Evolutionary conservation across 92 coral and sea anemone genomes (phyloP).

Genomic region (Hydrozoanthus gracilis): DNA sequence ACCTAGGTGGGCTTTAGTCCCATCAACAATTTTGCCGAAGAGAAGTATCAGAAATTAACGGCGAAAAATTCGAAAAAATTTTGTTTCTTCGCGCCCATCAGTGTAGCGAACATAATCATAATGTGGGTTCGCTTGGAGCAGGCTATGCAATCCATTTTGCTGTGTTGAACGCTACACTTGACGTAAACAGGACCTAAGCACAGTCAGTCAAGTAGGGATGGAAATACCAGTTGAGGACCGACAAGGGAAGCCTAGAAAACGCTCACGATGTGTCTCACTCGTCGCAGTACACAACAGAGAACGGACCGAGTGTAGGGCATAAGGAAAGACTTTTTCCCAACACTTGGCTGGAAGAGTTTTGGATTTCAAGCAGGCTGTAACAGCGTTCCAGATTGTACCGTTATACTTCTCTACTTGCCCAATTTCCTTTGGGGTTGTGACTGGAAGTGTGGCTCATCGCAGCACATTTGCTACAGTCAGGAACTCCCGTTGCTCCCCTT

Average conservation of each 20-base stretch:
- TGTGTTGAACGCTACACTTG: too few species aligned
- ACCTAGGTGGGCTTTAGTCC: too few species aligned
- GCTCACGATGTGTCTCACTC: not conserved
- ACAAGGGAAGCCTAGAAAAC: not conserved
- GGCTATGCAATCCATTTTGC: too few species aligned
- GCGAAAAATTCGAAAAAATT: too few species aligned
- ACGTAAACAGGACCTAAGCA: too few species aligned
- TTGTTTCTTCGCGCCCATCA: too few species aligned
- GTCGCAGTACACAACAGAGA: not conserved
- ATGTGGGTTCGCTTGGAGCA: too few species aligned
- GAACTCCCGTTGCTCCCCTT: slow-evolving; percentile 8
- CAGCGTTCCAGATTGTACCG: slow-evolving; percentile 38
- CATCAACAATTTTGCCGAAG: too few species aligned
- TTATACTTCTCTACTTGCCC: slow-evolving; percentile 53
- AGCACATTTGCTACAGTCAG: slow-evolving; percentile 25
- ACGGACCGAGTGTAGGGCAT: not conserved
- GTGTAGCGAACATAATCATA: too few species aligned
- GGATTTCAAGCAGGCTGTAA: slow-evolving; percentile 1
- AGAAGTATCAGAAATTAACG: too few species aligned
- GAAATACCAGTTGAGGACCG: too few species aligned
- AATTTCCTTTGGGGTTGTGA: slow-evolving; percentile 35
- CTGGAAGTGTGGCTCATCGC: slow-evolving; percentile 32
- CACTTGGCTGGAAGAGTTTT: not conserved
- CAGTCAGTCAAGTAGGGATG: too few species aligned
- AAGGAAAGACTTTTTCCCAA: slow-evolving; percentile 1